Conservation (phyloP, 2,113 vertebrate species). For the Fulica atra region DNA sequence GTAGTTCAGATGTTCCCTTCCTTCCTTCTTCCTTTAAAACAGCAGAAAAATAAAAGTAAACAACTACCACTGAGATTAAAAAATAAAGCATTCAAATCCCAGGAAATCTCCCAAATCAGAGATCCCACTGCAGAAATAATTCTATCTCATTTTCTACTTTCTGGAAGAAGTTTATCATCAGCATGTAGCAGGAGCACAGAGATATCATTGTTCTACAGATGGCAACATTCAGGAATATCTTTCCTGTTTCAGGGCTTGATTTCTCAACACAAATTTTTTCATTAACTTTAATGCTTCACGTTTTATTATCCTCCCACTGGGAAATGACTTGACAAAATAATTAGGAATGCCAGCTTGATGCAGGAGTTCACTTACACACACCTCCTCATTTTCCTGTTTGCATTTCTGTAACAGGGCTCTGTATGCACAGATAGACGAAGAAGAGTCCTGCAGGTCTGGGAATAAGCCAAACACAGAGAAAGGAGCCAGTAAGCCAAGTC, state of each 20-base stretch:
- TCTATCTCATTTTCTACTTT: not conserved
- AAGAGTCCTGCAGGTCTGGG: not conserved
- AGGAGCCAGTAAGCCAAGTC: not conserved
- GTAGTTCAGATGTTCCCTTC: constrained; percentile 2
- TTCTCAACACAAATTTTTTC: constrained; percentile 1
- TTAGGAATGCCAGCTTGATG: not conserved
- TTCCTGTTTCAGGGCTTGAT: not conserved
- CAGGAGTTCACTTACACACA: not conserved
- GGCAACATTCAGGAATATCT: not conserved
- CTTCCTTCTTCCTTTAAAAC: not conserved
- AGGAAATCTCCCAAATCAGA: not conserved
- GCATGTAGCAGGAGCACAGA: not conserved
- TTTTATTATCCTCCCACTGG: not conserved
- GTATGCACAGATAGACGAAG: not conserved
- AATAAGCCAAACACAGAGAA: not conserved
- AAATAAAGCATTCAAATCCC: not conserved
- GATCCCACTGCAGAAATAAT: not conserved
- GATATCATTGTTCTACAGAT: not conserved
- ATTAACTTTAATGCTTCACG: not conserved
- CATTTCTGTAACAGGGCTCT: not conserved
- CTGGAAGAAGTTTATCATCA: not conserved
- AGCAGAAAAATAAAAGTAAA: not conserved
- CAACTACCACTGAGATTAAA: not conserved
- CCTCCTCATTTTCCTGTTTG: not conserved
- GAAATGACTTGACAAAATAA: constrained; percentile 3